Evolutionary conservation across 2,888 invertebrate genomes (phyloP).

Genomic region (Andrena trimmerana): DNA sequence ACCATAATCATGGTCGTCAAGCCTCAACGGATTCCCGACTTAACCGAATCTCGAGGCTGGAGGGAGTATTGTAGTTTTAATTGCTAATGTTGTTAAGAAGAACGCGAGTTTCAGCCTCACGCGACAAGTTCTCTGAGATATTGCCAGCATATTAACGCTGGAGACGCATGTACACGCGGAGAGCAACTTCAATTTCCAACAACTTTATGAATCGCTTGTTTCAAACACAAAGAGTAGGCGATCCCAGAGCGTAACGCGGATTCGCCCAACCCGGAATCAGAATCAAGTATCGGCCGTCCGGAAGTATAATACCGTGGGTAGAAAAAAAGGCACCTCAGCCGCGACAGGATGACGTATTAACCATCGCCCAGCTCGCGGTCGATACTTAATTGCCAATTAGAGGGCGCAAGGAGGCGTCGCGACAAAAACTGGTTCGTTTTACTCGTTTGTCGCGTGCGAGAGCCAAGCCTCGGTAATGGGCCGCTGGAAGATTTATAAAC

Average conservation of each 20-base stretch:
- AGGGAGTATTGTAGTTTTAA: too few relatives aligned
- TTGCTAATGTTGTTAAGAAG: too few relatives aligned
- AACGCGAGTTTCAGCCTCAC: too few relatives aligned
- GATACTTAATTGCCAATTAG: conserved; percentile 78
- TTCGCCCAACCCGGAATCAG: conserved; percentile 21
- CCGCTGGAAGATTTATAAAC: conserved; percentile 68
- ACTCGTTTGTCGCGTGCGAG: conserved; percentile 52
- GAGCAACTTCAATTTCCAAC: conserved; percentile 5
- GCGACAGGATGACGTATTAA: conserved; percentile 62
- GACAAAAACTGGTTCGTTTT: conserved; percentile 68
- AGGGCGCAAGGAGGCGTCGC: conserved; percentile 61
- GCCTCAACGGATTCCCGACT: too few relatives aligned
- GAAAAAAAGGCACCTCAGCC: conserved; percentile 41
- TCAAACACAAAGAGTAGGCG: not conserved
- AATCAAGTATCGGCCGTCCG: conserved; percentile 15
- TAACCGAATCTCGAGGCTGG: too few relatives aligned
- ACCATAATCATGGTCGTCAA: too few relatives aligned
- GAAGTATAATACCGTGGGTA: conserved; percentile 34
- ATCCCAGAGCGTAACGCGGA: not conserved
- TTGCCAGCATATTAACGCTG: not conserved
- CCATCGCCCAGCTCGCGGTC: conserved; percentile 59
- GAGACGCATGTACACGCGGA: too few relatives aligned
- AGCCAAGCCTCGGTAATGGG: conserved; percentile 63
- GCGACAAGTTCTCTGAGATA: too few relatives aligned
- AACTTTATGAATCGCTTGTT: not conserved